phyloP scores from a whole-genome alignment of 2,888 invertebrate species.

The Phytoseiulus persimilis region DNA sequence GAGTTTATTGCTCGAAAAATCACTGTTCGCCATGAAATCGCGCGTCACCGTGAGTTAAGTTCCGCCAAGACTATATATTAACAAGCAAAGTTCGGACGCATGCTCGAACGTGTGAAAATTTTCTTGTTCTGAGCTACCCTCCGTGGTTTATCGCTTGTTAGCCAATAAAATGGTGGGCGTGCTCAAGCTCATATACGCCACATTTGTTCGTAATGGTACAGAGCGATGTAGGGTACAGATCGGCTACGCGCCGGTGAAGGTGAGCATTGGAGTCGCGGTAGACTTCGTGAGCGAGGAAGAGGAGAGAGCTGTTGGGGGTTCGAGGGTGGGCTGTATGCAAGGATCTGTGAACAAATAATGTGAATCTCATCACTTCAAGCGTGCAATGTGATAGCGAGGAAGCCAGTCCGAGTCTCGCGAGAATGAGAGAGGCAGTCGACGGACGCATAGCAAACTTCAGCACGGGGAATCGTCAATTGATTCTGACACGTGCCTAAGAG shows the following conservation, averaged over 20 bases:
- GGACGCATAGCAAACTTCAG: neutral
- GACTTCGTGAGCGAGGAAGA: neutral
- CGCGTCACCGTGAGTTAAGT: too few species aligned
- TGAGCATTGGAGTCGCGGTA: neutral
- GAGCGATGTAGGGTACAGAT: neutral
- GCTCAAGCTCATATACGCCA: neutral
- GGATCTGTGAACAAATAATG: constrained; percentile 5
- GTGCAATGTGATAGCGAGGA: neutral
- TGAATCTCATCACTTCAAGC: neutral
- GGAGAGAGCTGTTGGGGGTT: neutral
- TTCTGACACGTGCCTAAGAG: neutral
- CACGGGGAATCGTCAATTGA: neutral
- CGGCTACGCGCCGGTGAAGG: neutral
- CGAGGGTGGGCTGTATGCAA: neutral
- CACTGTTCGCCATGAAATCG: too few species aligned
- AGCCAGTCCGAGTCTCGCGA: neutral
- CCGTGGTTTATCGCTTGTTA: neutral
- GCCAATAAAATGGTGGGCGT: neutral
- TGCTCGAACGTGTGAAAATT: neutral
- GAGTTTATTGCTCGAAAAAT: too few species aligned
- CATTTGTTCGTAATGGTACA: neutral
- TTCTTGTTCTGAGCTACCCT: neutral
- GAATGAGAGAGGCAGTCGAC: neutral
- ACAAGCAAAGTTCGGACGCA: neutral
- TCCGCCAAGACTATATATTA: too few species aligned